Evolutionary conservation across 2,113 vertebrate genomes (phyloP).

Genomic region (Aspidoscelis tigris): DNA sequence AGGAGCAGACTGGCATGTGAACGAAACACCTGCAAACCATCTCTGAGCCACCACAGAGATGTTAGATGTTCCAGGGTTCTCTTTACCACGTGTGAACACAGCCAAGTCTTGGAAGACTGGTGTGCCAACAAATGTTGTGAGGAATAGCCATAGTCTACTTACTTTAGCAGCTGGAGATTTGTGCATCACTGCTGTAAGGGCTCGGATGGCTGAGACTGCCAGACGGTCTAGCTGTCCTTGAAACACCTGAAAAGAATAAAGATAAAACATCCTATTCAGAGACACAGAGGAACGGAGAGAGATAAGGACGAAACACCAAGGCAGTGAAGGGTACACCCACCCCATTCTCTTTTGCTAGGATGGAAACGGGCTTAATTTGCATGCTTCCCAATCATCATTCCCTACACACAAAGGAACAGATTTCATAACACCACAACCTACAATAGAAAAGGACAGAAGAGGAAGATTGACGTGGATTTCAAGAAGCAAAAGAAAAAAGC

Average conservation of each 20-base stretch:
- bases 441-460: constrained; percentile 46
- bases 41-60: too few relatives aligned
- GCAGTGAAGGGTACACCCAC: not conserved
- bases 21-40: not conserved
- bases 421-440: constrained; percentile 59
- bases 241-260: constrained; percentile 82
- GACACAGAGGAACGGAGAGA: not conserved
- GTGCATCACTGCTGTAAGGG: constrained; percentile 95
- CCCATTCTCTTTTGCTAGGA: constrained; percentile 46
- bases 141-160: constrained; percentile 18
- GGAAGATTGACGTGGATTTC: constrained; percentile 53
- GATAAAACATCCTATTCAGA: constrained; percentile 50
- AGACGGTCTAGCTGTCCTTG: constrained; percentile 91
- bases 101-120: not conserved
- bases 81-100: not conserved
- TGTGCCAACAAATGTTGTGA: not conserved
- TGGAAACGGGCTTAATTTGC: constrained; percentile 48
- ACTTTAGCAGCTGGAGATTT: constrained; percentile 98
- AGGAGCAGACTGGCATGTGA: too few relatives aligned
- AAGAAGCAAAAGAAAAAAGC: constrained; percentile 41
- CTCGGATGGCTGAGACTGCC: constrained; percentile 93
- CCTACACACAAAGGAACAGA: constrained; percentile 34
- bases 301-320: constrained; percentile 10
- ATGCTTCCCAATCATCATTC: constrained; percentile 62
- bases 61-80: not conserved